Evolutionary conservation across 2,888 invertebrate genomes (phyloP), one percentile per base, ranked within the genome.

Genomic region (Troides oblongomaculatus): DNA sequence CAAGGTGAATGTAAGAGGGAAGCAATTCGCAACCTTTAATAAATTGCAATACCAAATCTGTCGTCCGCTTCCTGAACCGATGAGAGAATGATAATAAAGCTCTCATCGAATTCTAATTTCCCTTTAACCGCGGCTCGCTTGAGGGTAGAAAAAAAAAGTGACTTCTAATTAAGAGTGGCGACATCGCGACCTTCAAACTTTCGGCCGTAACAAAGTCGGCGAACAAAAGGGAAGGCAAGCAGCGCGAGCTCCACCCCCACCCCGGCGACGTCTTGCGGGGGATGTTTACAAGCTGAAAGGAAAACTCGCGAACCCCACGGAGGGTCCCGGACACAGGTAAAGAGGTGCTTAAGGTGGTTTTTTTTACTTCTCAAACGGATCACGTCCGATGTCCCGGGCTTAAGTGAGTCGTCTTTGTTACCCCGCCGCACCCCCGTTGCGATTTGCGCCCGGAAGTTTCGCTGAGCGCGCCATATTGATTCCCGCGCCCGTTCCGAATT

Each of bases 401-500:
- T 91, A 91, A 92, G 91, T 91, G 90, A 91, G 89, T 88, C 86
- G 85, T 92, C 89, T 88, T 87, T 85, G 86, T 85, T 84, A 81
- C 81, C 78, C 76, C 59, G 69, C 73, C 72, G 71, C 39, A 10
- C 39, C 39, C 39, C 39, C 76, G 81, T 76, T 75, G 76, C 84
- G 84, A 85, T 88, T 89, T 86, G 77, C 83, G 77, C 83, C 82
- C 81, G 80, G 75, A 78, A 79, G 79, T 84, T 85, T 84, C 83
- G 84, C 84, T 82, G 81, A 81, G 81, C 79, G 75, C 79, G 80
- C 78, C 77, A 85, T 87, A 90, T 89, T 89, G 88, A 88, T 89
- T 87, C 84, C 74, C 77, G 77, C 77, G 72, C 72, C 73, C 73
- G 73, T 66, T 70, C 68, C 65, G 70, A 70, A 72, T 69, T 75